Percentiles rank a stretch among this genome's conserved stretches.
Evolutionary conservation across 2,113 vertebrate genomes (phyloP).

Genomic region (Aleadryas rufinucha): DNA sequence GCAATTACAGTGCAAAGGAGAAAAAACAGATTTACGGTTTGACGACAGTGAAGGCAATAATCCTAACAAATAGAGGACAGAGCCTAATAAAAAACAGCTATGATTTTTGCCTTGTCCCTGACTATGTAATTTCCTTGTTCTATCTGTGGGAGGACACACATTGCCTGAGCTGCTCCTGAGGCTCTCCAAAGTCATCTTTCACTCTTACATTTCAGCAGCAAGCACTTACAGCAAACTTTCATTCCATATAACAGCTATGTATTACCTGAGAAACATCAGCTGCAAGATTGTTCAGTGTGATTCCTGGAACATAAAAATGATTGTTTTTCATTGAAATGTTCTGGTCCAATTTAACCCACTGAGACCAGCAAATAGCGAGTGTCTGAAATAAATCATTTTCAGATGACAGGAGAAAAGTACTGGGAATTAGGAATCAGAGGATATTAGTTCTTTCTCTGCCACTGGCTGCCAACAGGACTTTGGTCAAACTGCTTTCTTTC

Average conservation of each 20-base stretch:
- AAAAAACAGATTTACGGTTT: background rate
- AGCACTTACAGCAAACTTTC: conserved; percentile 53
- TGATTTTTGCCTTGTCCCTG: conserved; percentile 59
- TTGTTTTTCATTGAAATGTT: conserved; percentile 50
- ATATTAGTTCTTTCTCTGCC: background rate
- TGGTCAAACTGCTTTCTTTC: background rate
- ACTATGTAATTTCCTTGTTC: conserved; percentile 54
- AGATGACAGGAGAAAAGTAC: conserved; percentile 13
- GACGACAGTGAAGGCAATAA: conserved; percentile 35
- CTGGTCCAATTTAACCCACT: conserved; percentile 52
- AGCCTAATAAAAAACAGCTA: conserved; percentile 52
- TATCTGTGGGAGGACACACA: conserved; percentile 34
- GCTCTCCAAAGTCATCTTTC: conserved; percentile 59
- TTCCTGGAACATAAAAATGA: conserved; percentile 59
- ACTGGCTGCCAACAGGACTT: background rate
- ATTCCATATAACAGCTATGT: conserved; percentile 3
- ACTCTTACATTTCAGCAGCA: conserved; percentile 44
- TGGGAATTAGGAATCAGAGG: background rate
- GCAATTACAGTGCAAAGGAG: conserved; percentile 16
- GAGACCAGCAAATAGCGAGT: background rate
- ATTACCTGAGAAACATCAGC: conserved; percentile 11
- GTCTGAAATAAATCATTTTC: conserved; percentile 38
- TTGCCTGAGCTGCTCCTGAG: conserved; percentile 42
- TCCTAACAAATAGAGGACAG: conserved; percentile 47
- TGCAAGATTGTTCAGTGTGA: background rate